Conservation (phyloP, 1,140 invertebrate genomes). For the Gryllus bimaculatus region DNA sequence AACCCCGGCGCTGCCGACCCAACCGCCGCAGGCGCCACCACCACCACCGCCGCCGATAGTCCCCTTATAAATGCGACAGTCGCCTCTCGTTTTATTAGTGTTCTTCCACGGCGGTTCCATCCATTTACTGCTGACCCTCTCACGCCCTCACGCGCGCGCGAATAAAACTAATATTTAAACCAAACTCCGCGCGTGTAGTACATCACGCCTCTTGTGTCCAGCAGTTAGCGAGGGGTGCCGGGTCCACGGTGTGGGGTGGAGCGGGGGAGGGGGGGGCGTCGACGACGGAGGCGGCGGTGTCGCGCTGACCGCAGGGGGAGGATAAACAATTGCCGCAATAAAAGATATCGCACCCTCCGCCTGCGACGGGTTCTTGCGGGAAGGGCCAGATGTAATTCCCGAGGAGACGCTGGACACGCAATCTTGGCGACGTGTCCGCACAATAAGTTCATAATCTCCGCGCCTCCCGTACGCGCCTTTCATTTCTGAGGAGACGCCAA, state of each 20-base stretch:
- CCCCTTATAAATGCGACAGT: no score
- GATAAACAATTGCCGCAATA: neutral
- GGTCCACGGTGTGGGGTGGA: neutral
- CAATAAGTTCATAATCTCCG: neutral
- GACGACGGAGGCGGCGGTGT: neutral
- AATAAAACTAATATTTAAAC: slow-evolving; percentile 6
- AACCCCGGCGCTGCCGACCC: rapidly evolving
- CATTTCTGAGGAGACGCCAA: no score
- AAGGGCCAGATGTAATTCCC: neutral
- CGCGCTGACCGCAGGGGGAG: neutral
- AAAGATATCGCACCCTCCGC: neutral
- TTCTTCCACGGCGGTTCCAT: neutral
- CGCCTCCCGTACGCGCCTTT: no score
- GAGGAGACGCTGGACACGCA: neutral
- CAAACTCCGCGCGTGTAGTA: neutral
- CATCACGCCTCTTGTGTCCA: neutral
- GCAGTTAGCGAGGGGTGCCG: neutral
- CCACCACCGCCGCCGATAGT: no score
- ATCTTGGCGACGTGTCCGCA: neutral
- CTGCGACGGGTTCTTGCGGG: neutral
- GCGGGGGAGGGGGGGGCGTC: no score
- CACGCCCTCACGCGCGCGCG: neutral
- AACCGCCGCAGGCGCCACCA: no score
- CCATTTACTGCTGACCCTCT: neutral
- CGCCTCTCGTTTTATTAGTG: neutral